Percentiles rank a stretch among this genome's conserved stretches.
phyloP scores from a whole-genome alignment of 2,797 vertebrate genomes.

The Phataginus tetradactyla region DNA sequence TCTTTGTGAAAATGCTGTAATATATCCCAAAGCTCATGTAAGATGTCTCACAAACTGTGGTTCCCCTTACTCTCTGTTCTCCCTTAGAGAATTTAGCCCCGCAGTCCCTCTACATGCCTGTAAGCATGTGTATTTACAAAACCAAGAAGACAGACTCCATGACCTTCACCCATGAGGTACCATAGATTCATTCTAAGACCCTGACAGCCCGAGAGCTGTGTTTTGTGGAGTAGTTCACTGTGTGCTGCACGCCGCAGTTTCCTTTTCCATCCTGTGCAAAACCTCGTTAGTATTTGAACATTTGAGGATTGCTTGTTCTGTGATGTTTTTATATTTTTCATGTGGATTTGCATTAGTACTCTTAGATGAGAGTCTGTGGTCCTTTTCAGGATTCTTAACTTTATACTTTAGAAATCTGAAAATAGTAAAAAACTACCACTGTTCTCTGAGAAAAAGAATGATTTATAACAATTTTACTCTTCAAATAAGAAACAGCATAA shows the following conservation, averaged over 20 bases:
- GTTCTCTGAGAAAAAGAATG: neutral
- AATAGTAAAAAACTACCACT: neutral
- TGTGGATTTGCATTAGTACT: neutral
- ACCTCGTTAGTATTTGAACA: neutral
- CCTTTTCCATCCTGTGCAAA: neutral
- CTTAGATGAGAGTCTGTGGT: neutral
- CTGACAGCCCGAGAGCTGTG: rapidly evolving
- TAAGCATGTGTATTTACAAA: neutral
- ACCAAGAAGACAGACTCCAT: neutral
- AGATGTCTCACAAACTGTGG: neutral
- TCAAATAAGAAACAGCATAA: neutral
- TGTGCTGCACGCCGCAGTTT: neutral
- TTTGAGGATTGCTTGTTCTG: neutral
- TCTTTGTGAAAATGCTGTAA: neutral
- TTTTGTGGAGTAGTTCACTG: neutral
- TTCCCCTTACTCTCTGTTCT: neutral
- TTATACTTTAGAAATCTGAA: neutral
- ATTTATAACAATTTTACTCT: neutral
- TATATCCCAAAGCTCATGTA: neutral
- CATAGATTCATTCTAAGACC: neutral
- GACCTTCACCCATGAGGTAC: neutral
- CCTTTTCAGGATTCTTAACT: conserved; percentile 1
- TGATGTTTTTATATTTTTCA: neutral
- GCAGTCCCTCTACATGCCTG: neutral
- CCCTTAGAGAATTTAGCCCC: neutral